Conservation (phyloP, 2,113 vertebrate genomes). For the Gambusia holbrooki region DNA sequence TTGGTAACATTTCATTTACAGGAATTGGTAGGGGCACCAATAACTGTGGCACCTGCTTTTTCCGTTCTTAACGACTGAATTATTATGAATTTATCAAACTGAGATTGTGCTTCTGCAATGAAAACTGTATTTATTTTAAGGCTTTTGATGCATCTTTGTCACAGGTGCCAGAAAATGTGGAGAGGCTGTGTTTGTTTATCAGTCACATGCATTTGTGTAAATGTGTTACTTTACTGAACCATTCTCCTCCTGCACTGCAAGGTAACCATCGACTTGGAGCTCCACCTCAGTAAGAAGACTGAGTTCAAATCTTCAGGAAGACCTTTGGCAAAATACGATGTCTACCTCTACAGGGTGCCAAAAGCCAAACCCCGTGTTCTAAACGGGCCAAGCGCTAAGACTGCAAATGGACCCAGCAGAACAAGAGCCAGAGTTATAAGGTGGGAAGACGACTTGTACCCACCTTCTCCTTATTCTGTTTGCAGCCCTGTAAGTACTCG, state of each 20-base stretch:
- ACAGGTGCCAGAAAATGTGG: not conserved
- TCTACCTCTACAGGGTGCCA: constrained; percentile 64
- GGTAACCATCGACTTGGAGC: constrained; percentile 69
- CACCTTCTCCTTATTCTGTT: constrained; percentile 39
- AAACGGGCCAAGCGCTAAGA: not conserved
- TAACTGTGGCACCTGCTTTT: not conserved
- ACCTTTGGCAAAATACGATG: constrained; percentile 48
- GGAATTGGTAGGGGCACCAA: not conserved
- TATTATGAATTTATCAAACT: not conserved
- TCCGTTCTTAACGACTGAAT: not conserved
- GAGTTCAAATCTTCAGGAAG: constrained; percentile 17
- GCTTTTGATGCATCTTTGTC: not conserved
- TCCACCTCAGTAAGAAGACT: constrained; percentile 55
- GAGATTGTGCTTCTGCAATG: not conserved
- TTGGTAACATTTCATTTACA: not conserved
- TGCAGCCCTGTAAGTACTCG: constrained; percentile 36
- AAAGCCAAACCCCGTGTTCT: not conserved
- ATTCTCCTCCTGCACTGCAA: constrained; percentile 22
- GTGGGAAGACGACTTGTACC: constrained; percentile 59
- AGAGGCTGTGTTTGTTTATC: not conserved
- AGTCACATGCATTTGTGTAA: not conserved
- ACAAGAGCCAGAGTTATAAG: constrained; percentile 32
- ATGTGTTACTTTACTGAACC: not conserved
- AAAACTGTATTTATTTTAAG: not conserved
- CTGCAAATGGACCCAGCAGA: constrained; percentile 14